Base-by-base conservation (phyloP, 1,140 invertebrate species). In the Tetramorium simillimum region DNA sequence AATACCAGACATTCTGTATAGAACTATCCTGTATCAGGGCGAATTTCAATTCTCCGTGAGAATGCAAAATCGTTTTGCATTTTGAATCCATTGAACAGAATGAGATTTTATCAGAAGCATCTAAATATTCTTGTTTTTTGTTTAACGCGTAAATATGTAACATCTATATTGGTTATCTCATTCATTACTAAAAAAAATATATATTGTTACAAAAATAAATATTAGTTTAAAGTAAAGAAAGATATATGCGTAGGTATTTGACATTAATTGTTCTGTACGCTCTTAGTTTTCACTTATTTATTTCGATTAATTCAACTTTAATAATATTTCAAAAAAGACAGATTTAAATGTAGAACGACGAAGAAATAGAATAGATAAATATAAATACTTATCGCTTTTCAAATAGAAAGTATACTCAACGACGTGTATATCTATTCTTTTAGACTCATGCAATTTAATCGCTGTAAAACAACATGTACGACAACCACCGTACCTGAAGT, bases 401-500 rank as follows among this genome's bases (percentile, higher is more conserved):
- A 58, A 76, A 76, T 28, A 18, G 14, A 12, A 56, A 28, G 10
- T 37, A 16, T 5, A 16, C 16, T 65, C 43, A 37, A 14, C 33
- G 12, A n/a, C 46, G n/a, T n/a, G 46, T 49, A 37, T 37, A 21
- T 12, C 33, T 33, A 33, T 33, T 33, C 0, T 33, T 33, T 3
- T 33, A 33, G 3, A 4, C 33, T 33, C 33, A 4, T 33, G 3
- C 33, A 33, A 33, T 33, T 18, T 24, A 46, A 37, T 58, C 69
- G 14, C 43, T 18, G 14, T 12, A 21, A 73, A 58, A 49, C 33
- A 53, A 24, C 21, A 1, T 6, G 3, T 7, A 58, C 37, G 28
- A 40, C 14, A 1, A 67, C 16, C 46, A n/a, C 49, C 65, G 12
- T 73, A 82, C 80, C 67, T 82, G 51, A 2, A 53, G 63, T 46